Base-by-base conservation (phyloP, 2,888 invertebrate genomes). In the Periphyllus acericola region DNA sequence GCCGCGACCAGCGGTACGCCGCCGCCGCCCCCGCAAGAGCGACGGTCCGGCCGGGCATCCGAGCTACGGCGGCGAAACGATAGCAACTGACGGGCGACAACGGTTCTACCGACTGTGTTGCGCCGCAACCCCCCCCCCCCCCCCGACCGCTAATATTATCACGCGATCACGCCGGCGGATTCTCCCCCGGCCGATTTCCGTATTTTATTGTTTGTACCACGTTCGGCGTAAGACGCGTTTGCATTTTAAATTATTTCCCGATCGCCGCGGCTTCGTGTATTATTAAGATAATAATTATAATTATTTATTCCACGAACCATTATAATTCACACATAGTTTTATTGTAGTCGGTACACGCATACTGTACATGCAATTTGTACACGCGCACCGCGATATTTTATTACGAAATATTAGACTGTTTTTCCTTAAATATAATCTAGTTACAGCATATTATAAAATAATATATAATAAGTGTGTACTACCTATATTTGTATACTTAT, bases 381-480 rank as follows among this genome's bases (percentile, higher is more conserved):
- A 9, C 71, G 21, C 25, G 71, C 40, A 21, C 25, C 46, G 2
- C 68, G 71, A 81, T 32, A 32, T 46, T 32, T 83, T 83, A 72
- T 83, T 60, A 75, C 83, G 66, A 83, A 83, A 83, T 25, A 83
- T 74, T 83, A 83, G 83, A 83, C 83, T 83, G 83, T 74, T 74
- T 36, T 36, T 36, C 32, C 40, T 75, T 40, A 46, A 46, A 46
- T 9, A 46, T 46, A 46, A 46, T n/a, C n/a, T 46, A 46, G 9
- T 46, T 46, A 46, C 46, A 9, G 46, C 46, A 9, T 46, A 46
- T 46, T 9, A 1, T 9, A 8, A 9, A 8, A 5, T 36, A 36
- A 46, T 46, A 9, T 46, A 46, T 9, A 9, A 46, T 9, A 9
- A 8, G 11, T 9, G 46, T 46, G 46, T 9, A 9, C 46, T 46